Percentiles rank a stretch among this genome's conserved stretches.
phyloP scores from a whole-genome alignment of 2,797 vertebrate species.

The Benthosema pterotum region DNA sequence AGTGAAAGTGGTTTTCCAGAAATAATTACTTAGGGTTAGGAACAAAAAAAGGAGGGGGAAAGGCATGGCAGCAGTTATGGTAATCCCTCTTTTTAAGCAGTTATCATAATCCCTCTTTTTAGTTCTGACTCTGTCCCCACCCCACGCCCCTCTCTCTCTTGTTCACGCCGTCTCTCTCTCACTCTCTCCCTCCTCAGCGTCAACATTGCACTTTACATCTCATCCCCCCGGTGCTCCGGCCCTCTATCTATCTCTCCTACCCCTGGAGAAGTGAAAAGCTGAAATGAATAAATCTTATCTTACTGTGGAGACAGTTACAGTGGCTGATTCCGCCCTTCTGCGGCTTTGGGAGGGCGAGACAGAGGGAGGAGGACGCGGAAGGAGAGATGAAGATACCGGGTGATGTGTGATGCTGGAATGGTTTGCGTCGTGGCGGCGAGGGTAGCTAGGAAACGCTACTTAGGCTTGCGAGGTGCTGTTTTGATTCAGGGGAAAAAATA shows the following conservation, averaged over 20 bases:
- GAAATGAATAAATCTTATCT: constrained; percentile 31
- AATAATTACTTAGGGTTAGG: constrained; percentile 40
- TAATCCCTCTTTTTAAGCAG: constrained; percentile 39
- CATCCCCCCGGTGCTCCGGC: not conserved
- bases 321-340: constrained; percentile 16
- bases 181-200: constrained; percentile 21
- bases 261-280: constrained; percentile 19
- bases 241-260: not conserved
- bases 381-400: not conserved
- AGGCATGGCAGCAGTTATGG: constrained; percentile 31
- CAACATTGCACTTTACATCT: constrained; percentile 20
- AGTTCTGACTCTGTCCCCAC: constrained; percentile 21
- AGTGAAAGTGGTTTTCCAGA: constrained; percentile 32
- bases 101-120: constrained; percentile 42
- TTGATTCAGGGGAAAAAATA: constrained; percentile 1
- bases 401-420: not conserved
- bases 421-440: not conserved
- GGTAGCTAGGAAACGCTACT: constrained; percentile 4
- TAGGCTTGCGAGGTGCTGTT: not conserved
- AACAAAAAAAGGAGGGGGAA: not conserved
- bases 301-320: constrained; percentile 19
- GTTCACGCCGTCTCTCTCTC: constrained; percentile 11
- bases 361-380: not conserved
- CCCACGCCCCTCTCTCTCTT: constrained; percentile 7
- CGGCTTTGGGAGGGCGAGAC: not conserved